These are phyloP conservation scores for Pinna nobilis DNA, from an alignment of 1,140 invertebrate genomes.

Conservation along the genomic window DNA sequence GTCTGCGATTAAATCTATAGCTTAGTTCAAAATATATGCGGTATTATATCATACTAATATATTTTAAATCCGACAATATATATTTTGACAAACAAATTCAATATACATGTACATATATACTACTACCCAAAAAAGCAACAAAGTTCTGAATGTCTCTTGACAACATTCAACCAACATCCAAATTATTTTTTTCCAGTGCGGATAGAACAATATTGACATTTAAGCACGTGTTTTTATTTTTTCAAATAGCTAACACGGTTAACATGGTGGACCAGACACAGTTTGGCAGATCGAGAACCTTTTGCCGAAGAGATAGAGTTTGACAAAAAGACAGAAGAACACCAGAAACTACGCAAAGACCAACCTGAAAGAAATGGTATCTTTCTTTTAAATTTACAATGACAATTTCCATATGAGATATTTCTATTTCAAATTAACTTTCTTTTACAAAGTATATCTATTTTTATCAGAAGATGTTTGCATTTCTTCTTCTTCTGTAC, in stretches of 20 bases:
- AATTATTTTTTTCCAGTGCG: background rate
- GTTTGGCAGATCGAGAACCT: constrained; percentile 40
- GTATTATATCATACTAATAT: too few species aligned
- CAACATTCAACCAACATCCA: background rate
- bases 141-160: constrained; percentile 35
- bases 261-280: constrained; percentile 63
- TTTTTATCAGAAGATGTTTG: too few species aligned
- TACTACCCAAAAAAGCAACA: too few species aligned
- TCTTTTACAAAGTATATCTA: background rate
- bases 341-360: too few species aligned
- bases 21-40: too few species aligned
- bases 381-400: too few species aligned
- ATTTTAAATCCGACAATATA: background rate
- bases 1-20: too few species aligned
- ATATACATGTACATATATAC: constrained; percentile 2
- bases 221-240: background rate
- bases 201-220: background rate
- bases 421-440: background rate
- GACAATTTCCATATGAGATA: background rate
- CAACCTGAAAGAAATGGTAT: too few species aligned
- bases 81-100: background rate
- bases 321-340: constrained; percentile 34
- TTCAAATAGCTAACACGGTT: constrained; percentile 49
- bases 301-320: constrained; percentile 52
- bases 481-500: too few species aligned